Conservation (phyloP, 1,140 invertebrate species). For the Brachionus rubens region DNA sequence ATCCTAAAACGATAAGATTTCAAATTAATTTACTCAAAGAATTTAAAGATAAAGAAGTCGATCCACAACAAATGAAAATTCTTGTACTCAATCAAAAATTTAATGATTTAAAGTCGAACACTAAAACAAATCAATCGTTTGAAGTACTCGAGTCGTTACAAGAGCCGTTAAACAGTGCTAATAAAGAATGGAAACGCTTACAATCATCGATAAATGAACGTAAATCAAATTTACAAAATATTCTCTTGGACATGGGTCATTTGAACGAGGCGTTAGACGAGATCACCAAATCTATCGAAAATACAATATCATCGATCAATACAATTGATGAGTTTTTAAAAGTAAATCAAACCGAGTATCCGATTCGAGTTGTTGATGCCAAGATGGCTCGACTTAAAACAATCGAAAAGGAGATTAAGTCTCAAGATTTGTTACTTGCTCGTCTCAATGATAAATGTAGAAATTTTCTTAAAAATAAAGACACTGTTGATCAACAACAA, state of each 20-base stretch:
- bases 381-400: constrained; percentile 90
- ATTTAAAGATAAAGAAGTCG: constrained; percentile 41
- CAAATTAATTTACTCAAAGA: constrained; percentile 43
- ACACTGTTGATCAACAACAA: background rate
- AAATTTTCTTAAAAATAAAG: background rate
- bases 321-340: constrained; percentile 63
- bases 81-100: constrained; percentile 14
- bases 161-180: constrained; percentile 23
- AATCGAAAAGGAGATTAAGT: constrained; percentile 38
- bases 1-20: constrained; percentile 44
- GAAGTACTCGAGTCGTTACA: constrained; percentile 14
- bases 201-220: constrained; percentile 33
- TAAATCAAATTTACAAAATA: constrained; percentile 79
- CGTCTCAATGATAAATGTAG: background rate
- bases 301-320: constrained; percentile 76
- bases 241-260: constrained; percentile 85
- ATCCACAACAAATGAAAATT: constrained; percentile 16
- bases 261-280: constrained; percentile 94
- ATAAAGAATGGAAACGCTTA: constrained; percentile 38
- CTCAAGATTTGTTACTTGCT: background rate
- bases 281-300: constrained; percentile 83
- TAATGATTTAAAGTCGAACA: constrained; percentile 11
- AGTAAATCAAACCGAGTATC: constrained; percentile 71
- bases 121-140: background rate
- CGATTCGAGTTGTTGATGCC: constrained; percentile 89